Evolutionary conservation across 2,888 invertebrate genomes (phyloP).

Genomic region (Drosophila peninsularis): DNA sequence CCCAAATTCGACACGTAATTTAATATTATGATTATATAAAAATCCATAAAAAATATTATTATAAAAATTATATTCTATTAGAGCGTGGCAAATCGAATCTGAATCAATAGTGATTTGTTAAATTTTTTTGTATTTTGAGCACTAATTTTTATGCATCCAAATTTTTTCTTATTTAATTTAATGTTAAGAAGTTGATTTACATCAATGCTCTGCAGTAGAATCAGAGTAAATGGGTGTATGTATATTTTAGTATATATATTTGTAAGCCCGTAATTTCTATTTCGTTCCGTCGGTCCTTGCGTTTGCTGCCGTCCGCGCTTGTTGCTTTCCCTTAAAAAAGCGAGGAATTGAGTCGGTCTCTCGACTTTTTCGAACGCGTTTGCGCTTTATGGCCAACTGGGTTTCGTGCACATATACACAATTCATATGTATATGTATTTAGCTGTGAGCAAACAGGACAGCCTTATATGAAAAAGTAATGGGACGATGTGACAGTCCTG

Average conservation of each 20-base stretch:
- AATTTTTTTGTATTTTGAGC: no score
- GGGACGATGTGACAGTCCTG: background rate
- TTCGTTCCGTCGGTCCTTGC: background rate
- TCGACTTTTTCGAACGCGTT: slow-evolving; percentile 19
- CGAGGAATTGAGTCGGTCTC: slow-evolving; percentile 10
- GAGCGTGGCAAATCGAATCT: no score
- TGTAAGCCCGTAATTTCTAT: background rate
- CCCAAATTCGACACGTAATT: no score
- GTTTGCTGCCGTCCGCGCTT: background rate
- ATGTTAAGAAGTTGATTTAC: background rate
- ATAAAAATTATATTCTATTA: no score
- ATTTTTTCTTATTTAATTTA: no score
- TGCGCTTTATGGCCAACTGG: slow-evolving; percentile 11
- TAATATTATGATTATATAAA: no score
- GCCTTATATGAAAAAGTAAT: slow-evolving; percentile 7
- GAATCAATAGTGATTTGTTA: no score
- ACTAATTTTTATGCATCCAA: no score
- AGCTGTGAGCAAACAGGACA: background rate
- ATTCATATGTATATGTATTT: background rate
- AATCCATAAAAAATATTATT: no score
- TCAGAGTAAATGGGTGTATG: background rate
- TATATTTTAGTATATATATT: background rate
- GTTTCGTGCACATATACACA: background rate
- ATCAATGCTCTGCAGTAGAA: background rate
- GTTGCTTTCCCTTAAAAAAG: background rate